Base-by-base conservation (phyloP, 2,888 invertebrate genomes). In the Drosophila austrosaltans region DNA sequence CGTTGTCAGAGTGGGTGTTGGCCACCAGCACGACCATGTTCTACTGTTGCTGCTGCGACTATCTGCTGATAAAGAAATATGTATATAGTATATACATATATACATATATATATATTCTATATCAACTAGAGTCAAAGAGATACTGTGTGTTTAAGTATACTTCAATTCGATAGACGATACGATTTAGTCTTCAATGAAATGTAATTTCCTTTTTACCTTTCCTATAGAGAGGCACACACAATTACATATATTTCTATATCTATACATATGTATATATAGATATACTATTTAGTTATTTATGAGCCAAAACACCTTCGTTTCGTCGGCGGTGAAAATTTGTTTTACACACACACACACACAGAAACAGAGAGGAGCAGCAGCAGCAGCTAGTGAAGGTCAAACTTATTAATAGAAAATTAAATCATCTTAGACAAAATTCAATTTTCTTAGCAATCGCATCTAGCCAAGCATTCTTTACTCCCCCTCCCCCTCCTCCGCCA, bases 401-500 rank as follows among this genome's bases (percentile, higher is more conserved):
- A 75, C 76, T 78, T 85, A 85, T 87, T 85, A 87, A 85, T 85
- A 85, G 84, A 85, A 89, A 85, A 85, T 85, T 85, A 87, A 89
- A 87, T 89, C 89, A 85, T 87, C 84, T 89, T 79, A 69, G 62
- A 61, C 75, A 66, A 81, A 85, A 89, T 84, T 84, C 48, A 81
- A 77, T 82, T 87, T 79, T 85, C 74, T 76, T 82, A 88, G 63
- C 75, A 64, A 69, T 39, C 68, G 80, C 63, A 75, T 70, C 60
- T 75, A 25, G 63, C 54, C 8, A 36, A 36, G 36, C 36, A 36
- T 36, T 36, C 10, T 1, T 36, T 8, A 8, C 36, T 36, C 6
- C 32, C 5, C 6, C 32, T 5, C 5, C 6, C 5, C 36, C 36
- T 36, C 8, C 36, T 36, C 8, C 36, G 76, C 62, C 48, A 25